A percentile compares a stretch with the other conserved stretches of the same genome.
phyloP scores from a whole-genome alignment of 2,888 invertebrate species.

The Aricia artaxerxes region DNA sequence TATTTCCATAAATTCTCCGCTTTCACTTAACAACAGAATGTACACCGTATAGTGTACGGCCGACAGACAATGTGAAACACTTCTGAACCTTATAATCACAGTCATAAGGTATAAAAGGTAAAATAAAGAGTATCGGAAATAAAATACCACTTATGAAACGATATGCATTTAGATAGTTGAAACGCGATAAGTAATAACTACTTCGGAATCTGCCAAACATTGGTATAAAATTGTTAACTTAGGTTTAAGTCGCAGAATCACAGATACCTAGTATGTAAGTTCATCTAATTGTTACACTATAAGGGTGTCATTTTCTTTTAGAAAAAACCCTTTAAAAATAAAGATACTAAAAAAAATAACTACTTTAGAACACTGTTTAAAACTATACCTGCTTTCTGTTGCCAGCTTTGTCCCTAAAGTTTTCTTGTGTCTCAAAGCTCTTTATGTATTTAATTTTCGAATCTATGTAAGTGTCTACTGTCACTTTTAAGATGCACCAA shows the following conservation, averaged over 20 bases:
- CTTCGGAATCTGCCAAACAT: too few relatives aligned
- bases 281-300: too few relatives aligned
- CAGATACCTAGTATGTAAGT: too few relatives aligned
- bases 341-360: too few relatives aligned
- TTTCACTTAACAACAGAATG: slow-evolving; percentile 5
- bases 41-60: neutral
- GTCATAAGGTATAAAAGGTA: neutral
- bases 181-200: neutral
- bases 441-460: neutral
- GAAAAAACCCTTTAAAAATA: too few relatives aligned
- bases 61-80: neutral
- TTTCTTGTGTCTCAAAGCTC: neutral
- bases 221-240: too few relatives aligned
- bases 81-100: neutral
- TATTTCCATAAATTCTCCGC: slow-evolving; percentile 15
- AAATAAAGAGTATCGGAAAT: neutral
- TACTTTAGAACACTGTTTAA: neutral
- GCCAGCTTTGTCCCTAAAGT: neutral
- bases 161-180: neutral
- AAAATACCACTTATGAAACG: neutral
- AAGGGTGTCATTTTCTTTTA: too few relatives aligned
- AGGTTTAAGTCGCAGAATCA: too few relatives aligned
- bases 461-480: too few relatives aligned
- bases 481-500: too few relatives aligned
- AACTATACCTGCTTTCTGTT: neutral